Conservation (phyloP, 2,113 vertebrate species). For the Limnothrissa miodon region DNA sequence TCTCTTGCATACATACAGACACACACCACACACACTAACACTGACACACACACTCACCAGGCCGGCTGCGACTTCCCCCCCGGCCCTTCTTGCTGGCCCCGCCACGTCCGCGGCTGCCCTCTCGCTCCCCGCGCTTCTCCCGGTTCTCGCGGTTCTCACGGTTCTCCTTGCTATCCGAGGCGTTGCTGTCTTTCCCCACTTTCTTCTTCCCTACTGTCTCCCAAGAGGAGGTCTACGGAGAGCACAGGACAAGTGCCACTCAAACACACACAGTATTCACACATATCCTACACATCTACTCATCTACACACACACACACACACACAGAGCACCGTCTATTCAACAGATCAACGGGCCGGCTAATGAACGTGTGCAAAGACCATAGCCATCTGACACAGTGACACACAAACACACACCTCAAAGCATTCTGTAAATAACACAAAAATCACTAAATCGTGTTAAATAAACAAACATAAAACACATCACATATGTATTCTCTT, state of each 20-base stretch:
- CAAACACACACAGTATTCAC: neutral
- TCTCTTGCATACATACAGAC: conserved; percentile 6
- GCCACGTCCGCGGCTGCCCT: conserved; percentile 78
- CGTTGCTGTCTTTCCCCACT: conserved; percentile 81
- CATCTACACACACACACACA: neutral
- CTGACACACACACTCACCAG: conserved; percentile 65
- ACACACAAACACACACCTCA: neutral
- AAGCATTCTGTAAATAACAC: neutral
- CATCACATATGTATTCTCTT: too few relatives aligned
- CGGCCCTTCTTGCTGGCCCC: conserved; percentile 81
- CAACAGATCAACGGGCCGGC: too few relatives aligned
- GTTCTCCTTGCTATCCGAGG: conserved; percentile 85
- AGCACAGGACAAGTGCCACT: neutral
- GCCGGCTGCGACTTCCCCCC: conserved; percentile 78
- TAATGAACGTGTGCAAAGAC: neutral
- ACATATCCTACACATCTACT: neutral
- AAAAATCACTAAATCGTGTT: neutral
- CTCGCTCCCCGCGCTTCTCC: conserved; percentile 89
- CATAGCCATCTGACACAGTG: neutral
- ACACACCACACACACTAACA: neutral
- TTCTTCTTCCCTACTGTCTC: conserved; percentile 98
- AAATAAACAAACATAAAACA: too few relatives aligned
- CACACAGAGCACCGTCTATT: neutral
- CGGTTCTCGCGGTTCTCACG: conserved; percentile 86
- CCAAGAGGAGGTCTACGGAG: conserved; percentile 88